Evolutionary conservation across 2,888 invertebrate genomes (phyloP).

Genomic region (Arge pagana): DNA sequence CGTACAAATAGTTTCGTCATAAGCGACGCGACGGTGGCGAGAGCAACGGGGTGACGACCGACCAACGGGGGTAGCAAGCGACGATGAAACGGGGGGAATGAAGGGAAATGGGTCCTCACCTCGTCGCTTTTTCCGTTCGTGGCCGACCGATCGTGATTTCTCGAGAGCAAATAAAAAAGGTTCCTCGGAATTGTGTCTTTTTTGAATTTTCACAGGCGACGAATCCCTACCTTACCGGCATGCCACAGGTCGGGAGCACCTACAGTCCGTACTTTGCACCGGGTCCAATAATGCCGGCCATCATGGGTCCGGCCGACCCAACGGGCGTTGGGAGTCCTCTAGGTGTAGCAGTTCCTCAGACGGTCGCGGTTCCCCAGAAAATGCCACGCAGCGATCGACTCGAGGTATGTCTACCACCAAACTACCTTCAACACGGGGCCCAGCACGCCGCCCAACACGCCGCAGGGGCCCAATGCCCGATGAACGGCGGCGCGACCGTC

Average conservation of each 20-base stretch:
- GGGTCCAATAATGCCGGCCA: constrained; percentile 85
- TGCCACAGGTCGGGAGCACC: constrained; percentile 86
- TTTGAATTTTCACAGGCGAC: constrained; percentile 69
- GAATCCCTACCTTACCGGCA: constrained; percentile 90
- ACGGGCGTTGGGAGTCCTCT: constrained; percentile 79
- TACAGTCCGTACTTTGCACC: constrained; percentile 91
- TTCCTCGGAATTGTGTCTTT: constrained; percentile 8
- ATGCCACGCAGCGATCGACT: constrained; percentile 93
- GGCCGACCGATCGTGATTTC: too few relatives aligned
- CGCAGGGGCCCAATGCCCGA: constrained; percentile 51
- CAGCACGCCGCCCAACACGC: constrained; percentile 47
- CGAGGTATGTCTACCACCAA: constrained; percentile 77
- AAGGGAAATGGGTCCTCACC: too few relatives aligned
- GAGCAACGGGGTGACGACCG: too few relatives aligned
- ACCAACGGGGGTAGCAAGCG: too few relatives aligned
- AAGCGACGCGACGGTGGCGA: too few relatives aligned
- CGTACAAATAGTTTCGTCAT: too few relatives aligned
- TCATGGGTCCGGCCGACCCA: constrained; percentile 84
- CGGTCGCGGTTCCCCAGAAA: constrained; percentile 88
- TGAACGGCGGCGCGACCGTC: constrained; percentile 35
- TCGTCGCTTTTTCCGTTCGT: too few relatives aligned
- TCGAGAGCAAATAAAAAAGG: too few relatives aligned
- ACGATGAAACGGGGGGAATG: too few relatives aligned
- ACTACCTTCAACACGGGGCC: constrained; percentile 54
- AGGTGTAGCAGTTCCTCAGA: constrained; percentile 83